Evolutionary conservation across 2,113 vertebrate species (phyloP), one percentile per base, ranked within the genome.

Genomic region (Oenanthe melanoleuca): DNA sequence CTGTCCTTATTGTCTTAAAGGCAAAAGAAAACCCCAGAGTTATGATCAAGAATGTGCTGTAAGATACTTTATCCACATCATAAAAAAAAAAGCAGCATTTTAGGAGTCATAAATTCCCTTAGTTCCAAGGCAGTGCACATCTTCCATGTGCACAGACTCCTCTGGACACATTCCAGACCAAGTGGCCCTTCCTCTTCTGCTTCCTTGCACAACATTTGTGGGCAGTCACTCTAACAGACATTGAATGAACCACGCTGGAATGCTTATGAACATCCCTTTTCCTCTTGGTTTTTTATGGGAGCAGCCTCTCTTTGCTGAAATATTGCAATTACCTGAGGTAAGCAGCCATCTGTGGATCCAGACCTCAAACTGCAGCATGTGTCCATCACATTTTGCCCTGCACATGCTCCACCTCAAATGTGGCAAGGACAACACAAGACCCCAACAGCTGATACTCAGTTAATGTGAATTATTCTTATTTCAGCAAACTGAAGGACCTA

Each of bases 131-230:
- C 63, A 22, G 19, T 23, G 14, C 23, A 72, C 72, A 49, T 63
- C 50, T 57, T 47, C 55, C 57, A 31, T 14, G 42, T 40, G 83
- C n/a, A 28, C 33, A 25, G 12, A 38, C 12, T 37, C 61, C 89
- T 71, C 26, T 55, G 45, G 89, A 66, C 22, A 44, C 8, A 45
- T 87, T 91, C 80, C 71, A 73, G 59, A 66, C 17, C 42, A 31
- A 67, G 65, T 15, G 57, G 49, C 34, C 52, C 79, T 80, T 74
- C 61, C 25, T 64, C 34, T 96, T 71, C 88, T 81, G 75, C 78
- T 81, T 85, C 91, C 77, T 77, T 86, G 83, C 87, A 86, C 65
- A 89, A 7, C 83, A 69, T 88, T 93, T 95, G 61, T 85, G 69
- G 50, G 44, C 9, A 89, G 49, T 64, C 77, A 34, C 70, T 89